These are phyloP conservation scores for Drosophila ficusphila DNA, from an alignment of 1,140 invertebrate species.

Conservation along the genomic window DNA sequence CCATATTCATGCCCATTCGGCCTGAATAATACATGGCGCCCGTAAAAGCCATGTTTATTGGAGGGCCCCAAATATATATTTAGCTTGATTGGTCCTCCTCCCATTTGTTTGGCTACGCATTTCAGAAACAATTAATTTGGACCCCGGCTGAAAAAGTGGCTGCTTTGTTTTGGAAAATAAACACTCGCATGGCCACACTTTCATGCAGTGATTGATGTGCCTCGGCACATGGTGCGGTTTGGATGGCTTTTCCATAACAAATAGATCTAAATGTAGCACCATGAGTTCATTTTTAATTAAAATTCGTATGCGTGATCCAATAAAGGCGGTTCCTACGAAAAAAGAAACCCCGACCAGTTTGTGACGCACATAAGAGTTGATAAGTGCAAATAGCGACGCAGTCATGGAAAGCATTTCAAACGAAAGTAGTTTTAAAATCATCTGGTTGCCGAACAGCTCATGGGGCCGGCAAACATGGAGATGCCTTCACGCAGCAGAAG, in stretches of 20 bases:
- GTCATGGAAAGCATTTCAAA: conserved; percentile 5
- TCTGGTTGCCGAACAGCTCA: conserved; percentile 11
- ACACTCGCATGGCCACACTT: conserved; percentile 73
- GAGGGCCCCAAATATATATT: conserved; percentile 26
- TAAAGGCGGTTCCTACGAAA: conserved; percentile 18
- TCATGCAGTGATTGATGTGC: conserved; percentile 69
- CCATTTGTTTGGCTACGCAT: conserved; percentile 71
- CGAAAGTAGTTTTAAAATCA: conserved; percentile 35
- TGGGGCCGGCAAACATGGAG: conserved; percentile 4
- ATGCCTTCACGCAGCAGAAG: conserved; percentile 34
- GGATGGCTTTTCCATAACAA: conserved; percentile 20
- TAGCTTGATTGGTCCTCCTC: conserved; percentile 26
- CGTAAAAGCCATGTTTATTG: conserved; percentile 41
- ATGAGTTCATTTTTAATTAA: conserved; percentile 79
- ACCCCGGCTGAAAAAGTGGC: conserved; percentile 52
- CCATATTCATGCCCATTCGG: conserved; percentile 39
- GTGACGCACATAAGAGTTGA: conserved; percentile 58
- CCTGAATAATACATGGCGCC: conserved; percentile 36
- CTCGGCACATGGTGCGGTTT: conserved; percentile 48
- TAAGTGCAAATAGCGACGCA: conserved; percentile 52
- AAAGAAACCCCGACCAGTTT: conserved; percentile 11
- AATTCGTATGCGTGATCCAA: conserved; percentile 41
- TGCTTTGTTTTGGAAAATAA: conserved; percentile 70
- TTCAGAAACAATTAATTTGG: conserved; percentile 76
- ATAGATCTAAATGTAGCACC: conserved; percentile 17